These are phyloP conservation scores for Gasterosteus aculeatus DNA, from an alignment of 2,113 vertebrate species.

Conservation along the genomic window DNA sequence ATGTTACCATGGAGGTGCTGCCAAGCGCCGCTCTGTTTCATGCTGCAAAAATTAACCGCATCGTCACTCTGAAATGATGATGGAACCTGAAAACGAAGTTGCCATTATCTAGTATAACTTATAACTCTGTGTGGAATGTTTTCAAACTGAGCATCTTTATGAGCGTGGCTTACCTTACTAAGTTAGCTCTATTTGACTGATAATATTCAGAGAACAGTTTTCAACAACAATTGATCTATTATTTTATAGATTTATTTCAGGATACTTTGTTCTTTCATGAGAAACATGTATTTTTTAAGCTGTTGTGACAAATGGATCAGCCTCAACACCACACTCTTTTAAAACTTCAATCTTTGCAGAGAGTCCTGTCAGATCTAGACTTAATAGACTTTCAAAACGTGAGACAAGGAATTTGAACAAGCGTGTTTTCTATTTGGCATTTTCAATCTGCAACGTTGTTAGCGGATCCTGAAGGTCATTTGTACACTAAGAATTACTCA, in stretches of 20 bases:
- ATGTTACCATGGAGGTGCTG: constrained; percentile 19
- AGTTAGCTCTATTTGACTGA: background rate
- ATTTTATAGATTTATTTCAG: background rate
- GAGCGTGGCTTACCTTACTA: background rate
- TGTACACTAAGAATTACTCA: background rate
- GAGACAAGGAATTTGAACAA: constrained; percentile 6
- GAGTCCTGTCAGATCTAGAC: background rate
- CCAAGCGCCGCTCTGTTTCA: background rate
- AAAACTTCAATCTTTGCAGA: background rate
- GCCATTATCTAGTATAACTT: background rate
- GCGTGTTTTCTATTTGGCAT: background rate
- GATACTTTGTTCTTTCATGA: background rate
- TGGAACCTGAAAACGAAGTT: constrained; percentile 16
- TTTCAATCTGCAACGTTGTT: constrained; percentile 12
- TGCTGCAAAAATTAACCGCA: constrained; percentile 16
- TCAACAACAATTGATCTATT: background rate
- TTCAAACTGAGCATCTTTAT: background rate
- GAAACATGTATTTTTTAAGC: background rate
- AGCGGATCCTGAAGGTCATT: background rate
- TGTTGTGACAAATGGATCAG: constrained; percentile 1
- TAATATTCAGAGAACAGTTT: background rate
- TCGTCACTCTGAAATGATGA: constrained; percentile 1
- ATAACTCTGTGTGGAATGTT: background rate
- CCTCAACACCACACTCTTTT: background rate
- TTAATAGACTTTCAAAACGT: background rate